phyloP scores from a whole-genome alignment of 2,888 invertebrate species.

The Thera obeliscata region DNA sequence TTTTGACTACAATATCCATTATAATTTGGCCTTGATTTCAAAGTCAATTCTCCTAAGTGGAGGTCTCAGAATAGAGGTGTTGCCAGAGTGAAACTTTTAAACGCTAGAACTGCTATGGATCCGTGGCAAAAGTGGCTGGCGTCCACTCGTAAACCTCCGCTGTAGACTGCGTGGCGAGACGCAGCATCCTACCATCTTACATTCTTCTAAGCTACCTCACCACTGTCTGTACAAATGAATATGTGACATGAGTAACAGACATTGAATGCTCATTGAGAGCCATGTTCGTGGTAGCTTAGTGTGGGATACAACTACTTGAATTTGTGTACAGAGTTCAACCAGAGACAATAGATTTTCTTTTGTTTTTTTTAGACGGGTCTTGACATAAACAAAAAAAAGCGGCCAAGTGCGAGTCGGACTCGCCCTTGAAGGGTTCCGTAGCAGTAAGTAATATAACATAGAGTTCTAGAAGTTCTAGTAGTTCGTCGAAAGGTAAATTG shows the following conservation, averaged over 20 bases:
- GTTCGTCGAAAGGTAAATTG: no score
- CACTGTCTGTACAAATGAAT: constrained; percentile 5
- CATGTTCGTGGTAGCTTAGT: constrained; percentile 1
- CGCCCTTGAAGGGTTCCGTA: no score
- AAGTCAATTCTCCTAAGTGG: background rate
- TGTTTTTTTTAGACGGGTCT: background rate
- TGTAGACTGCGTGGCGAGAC: constrained; percentile 84
- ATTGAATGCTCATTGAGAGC: background rate
- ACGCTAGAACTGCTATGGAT: background rate
- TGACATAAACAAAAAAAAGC: background rate
- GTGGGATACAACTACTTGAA: background rate
- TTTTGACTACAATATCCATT: no score
- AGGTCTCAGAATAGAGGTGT: background rate
- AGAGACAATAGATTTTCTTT: background rate
- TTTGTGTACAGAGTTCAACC: background rate
- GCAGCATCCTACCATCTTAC: constrained; percentile 52
- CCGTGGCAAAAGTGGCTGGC: constrained; percentile 71
- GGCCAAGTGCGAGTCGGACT: no score
- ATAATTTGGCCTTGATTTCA: background rate
- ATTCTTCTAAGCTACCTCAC: constrained; percentile 42
- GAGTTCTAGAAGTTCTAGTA: no score
- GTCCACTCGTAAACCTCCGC: constrained; percentile 76
- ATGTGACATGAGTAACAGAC: background rate
- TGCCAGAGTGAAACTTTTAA: constrained; percentile 5
- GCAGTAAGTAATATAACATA: no score